Evolutionary conservation across 2,113 vertebrate genomes (phyloP), one percentile per base, ranked within the genome.

Genomic region (Cephalopholis sonnerati): DNA sequence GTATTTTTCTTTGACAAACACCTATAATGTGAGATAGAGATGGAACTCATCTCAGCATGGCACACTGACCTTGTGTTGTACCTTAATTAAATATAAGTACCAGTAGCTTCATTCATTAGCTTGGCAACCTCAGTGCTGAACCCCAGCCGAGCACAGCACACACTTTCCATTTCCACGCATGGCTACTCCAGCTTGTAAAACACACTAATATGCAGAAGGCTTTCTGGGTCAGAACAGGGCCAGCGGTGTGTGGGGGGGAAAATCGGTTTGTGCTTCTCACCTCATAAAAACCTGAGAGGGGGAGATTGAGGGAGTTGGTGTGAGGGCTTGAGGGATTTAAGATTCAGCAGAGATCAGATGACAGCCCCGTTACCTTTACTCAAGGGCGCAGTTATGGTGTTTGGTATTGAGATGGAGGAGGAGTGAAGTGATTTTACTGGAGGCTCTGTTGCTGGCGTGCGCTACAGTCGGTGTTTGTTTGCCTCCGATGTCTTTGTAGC

Each of bases 181-280:
- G 80, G 79, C 50, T 68, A 54, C 75, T 63, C 61, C 20, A 63
- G 55, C 79, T 51, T 74, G 76, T 89, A 88, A 93, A 92, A 90
- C 66, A 71, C 18, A 78, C 62, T 80, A 88, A 86, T 89, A 88
- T 84, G 84, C 74, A 82, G 57, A 76, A 71, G 44, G 65, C 62
- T 88, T 78, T 75, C 51, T 82, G 79, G 77, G 89, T 89, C 80
- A 66, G 86, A 76, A 73, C 53, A 29, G 63, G 84, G 55, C 36
- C 59, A 24, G 24, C 51, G 74, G 25, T 74, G 54, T 48, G 57
- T 73, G 27, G 46, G 16, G 85, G 18, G 85, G 81, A 1, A 62
- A 70, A 80, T 88, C 58, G n/a, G 83, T 87, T 90, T 90, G 83
- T 77, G 87, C 89, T 88, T 93, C 86, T 88, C 93, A 92, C 92